Conservation (phyloP, 2,113 vertebrate species). For the Lamprotornis superbus region DNA sequence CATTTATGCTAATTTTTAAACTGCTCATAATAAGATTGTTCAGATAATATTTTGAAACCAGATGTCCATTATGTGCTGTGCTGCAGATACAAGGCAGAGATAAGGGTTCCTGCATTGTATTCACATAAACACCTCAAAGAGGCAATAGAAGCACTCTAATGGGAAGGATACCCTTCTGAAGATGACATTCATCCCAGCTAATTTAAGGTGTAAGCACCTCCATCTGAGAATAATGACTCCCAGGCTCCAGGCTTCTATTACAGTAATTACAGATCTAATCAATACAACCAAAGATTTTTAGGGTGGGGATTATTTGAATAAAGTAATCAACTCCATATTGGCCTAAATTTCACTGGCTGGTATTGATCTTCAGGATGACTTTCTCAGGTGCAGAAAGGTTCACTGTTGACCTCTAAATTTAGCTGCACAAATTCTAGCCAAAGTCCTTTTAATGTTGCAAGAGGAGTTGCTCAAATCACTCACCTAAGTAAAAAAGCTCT, state of each 20-base stretch:
- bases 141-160: neutral
- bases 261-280: conserved; percentile 9
- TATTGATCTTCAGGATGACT: neutral
- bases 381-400: neutral
- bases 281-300: neutral
- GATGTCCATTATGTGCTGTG: neutral
- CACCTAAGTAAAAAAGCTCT: neutral
- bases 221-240: neutral
- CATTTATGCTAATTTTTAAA: neutral
- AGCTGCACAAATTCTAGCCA: neutral
- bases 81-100: neutral
- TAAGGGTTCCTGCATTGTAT: neutral
- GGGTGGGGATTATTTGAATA: neutral
- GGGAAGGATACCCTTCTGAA: neutral
- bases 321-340: neutral
- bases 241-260: neutral
- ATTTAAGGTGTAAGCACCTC: neutral
- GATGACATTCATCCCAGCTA: neutral
- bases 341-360: neutral
- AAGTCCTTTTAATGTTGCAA: neutral
- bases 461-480: neutral
- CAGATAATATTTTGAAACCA: neutral
- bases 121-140: neutral
- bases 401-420: neutral
- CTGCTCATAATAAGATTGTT: neutral